phyloP scores from a whole-genome alignment of 2,888 invertebrate species.

The Augiades crinisus region DNA sequence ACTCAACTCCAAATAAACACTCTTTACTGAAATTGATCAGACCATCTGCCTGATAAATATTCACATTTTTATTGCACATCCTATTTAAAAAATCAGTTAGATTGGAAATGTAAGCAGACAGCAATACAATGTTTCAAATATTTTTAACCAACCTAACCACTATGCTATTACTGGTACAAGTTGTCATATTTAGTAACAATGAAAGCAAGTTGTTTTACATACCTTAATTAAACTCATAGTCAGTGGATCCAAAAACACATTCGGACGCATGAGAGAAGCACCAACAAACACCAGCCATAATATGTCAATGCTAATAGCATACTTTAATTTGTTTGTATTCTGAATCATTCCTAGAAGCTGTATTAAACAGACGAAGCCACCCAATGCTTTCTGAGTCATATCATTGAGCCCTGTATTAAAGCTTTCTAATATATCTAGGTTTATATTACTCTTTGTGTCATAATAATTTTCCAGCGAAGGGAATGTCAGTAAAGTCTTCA shows the following conservation, averaged over 20 bases:
- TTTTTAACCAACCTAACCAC: too few relatives aligned
- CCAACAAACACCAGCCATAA: constrained; percentile 64
- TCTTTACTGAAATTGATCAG: too few relatives aligned
- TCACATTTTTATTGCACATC: too few relatives aligned
- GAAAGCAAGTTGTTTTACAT: constrained; percentile 31
- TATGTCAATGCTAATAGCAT: constrained; percentile 60
- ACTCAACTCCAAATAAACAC: too few relatives aligned
- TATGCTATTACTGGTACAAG: too few relatives aligned
- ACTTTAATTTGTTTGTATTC: constrained; percentile 58
- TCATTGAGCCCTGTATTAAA: constrained; percentile 48
- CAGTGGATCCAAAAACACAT: constrained; percentile 46
- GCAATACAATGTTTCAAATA: too few relatives aligned
- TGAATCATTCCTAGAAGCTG: constrained; percentile 66
- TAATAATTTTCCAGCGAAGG: constrained; percentile 56
- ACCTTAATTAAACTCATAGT: constrained; percentile 62
- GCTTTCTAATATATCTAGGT: constrained; percentile 43
- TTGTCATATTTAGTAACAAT: not conserved
- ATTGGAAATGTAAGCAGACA: too few relatives aligned
- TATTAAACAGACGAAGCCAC: constrained; percentile 62
- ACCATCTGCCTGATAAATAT: too few relatives aligned
- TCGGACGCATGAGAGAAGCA: constrained; percentile 48
- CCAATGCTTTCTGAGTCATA: constrained; percentile 57
- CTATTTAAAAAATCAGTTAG: too few relatives aligned
- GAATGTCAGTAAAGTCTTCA: constrained; percentile 68
- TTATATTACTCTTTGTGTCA: constrained; percentile 47